Conservation (phyloP, 2,888 invertebrate species). For the Lumbricus terrestris region DNA sequence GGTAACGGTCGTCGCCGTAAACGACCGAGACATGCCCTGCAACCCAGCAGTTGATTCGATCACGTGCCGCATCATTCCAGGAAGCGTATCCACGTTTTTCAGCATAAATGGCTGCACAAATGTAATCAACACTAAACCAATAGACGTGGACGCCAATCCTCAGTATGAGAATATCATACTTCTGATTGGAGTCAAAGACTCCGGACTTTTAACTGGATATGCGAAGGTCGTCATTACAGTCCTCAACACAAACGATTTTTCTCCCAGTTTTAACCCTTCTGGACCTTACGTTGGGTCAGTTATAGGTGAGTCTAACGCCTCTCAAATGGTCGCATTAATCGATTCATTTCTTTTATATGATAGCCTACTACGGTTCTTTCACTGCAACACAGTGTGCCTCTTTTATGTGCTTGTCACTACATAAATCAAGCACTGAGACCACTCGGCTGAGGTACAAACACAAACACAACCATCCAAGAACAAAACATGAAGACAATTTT, state of each 20-base stretch:
- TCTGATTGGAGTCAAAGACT: not conserved
- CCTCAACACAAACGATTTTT: not conserved
- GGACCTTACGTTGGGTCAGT: not conserved
- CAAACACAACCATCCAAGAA: too few relatives aligned
- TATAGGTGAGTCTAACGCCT: not conserved
- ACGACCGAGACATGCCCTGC: not conserved
- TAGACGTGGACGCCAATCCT: not conserved
- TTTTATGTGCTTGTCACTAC: not conserved
- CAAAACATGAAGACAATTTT: too few relatives aligned
- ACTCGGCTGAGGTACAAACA: too few relatives aligned
- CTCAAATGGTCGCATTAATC: not conserved
- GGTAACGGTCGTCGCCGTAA: not conserved
- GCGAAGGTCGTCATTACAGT: not conserved
- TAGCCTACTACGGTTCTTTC: not conserved
- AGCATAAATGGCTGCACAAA: not conserved
- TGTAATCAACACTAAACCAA: not conserved
- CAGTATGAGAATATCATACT: not conserved
- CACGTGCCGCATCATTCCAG: not conserved
- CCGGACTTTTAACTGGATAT: not conserved
- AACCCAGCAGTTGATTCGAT: not conserved
- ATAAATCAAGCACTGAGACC: too few relatives aligned
- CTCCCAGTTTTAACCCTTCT: not conserved
- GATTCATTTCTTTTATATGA: too few relatives aligned
- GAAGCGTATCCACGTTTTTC: not conserved
- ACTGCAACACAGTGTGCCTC: not conserved